These are phyloP conservation scores for Conomelus anceps DNA, from an alignment of 2,888 invertebrate genomes.

Conservation along the genomic window DNA sequence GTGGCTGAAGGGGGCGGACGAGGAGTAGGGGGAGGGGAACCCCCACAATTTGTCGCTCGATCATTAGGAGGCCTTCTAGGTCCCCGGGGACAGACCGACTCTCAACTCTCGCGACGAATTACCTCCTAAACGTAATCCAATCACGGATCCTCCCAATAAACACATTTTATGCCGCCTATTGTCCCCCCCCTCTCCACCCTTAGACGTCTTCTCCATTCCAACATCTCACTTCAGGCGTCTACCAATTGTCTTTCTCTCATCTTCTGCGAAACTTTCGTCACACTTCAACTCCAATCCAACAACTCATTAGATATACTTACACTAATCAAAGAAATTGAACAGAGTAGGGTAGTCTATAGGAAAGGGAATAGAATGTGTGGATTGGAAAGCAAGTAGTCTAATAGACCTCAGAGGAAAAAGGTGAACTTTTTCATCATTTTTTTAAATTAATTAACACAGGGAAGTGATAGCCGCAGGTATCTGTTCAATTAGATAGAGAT, in stretches of 20 bases:
- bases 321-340: neutral
- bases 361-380: too few relatives aligned
- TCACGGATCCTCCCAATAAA: constrained; percentile 17
- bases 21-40: neutral
- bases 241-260: neutral
- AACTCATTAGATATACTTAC: neutral
- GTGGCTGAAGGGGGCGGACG: neutral
- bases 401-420: too few relatives aligned
- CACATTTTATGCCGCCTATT: constrained; percentile 16
- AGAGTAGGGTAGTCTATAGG: too few relatives aligned
- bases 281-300: neutral
- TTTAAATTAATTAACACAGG: too few relatives aligned
- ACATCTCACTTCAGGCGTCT: neutral
- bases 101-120: neutral
- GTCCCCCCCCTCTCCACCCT: neutral
- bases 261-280: neutral
- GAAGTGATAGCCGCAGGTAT: too few relatives aligned
- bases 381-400: too few relatives aligned
- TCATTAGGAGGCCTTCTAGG: constrained; percentile 6
- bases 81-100: constrained; percentile 2
- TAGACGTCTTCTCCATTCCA: too few relatives aligned
- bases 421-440: too few relatives aligned
- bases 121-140: constrained; percentile 21
- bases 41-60: constrained; percentile 19
- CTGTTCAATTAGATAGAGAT: too few relatives aligned